Conservation (phyloP, 2,888 invertebrate species). For the Catocala fraxini region DNA sequence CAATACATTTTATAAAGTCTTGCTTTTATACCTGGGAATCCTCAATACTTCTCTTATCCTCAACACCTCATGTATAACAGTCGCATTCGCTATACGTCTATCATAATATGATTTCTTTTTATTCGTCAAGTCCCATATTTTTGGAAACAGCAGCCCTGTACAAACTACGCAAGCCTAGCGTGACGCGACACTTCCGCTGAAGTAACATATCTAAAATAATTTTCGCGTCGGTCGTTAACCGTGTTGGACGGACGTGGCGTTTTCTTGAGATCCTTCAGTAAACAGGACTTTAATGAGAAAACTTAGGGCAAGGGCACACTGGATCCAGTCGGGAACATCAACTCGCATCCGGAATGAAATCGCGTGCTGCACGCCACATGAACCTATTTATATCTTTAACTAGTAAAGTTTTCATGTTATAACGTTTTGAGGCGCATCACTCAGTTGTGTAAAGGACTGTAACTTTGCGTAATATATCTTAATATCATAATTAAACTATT, state of each 20-base stretch:
- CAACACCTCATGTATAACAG: too few species aligned
- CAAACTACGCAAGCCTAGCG: not conserved
- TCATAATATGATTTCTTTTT: too few species aligned
- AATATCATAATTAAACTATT: too few species aligned
- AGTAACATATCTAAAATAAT: slow-evolving; percentile 12
- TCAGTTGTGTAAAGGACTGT: not conserved
- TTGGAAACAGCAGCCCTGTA: not conserved
- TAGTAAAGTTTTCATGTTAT: slow-evolving; percentile 34
- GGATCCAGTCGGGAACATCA: slow-evolving; percentile 24
- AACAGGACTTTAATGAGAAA: slow-evolving; percentile 52
- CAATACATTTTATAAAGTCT: too few species aligned
- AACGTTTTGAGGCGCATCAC: slow-evolving; percentile 13
- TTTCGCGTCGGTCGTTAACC: slow-evolving; percentile 15
- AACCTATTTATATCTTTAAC: slow-evolving; percentile 23
- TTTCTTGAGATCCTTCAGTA: slow-evolving; percentile 30
- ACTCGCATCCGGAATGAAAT: slow-evolving; percentile 34
- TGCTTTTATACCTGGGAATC: too few species aligned
- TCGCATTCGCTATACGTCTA: too few species aligned
- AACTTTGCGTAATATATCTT: not conserved
- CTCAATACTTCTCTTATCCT: too few species aligned
- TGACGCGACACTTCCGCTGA: slow-evolving; percentile 1
- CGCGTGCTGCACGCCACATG: slow-evolving; percentile 44
- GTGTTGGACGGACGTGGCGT: slow-evolving; percentile 16
- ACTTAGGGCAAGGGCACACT: slow-evolving; percentile 40
- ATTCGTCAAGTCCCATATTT: not conserved